Base-by-base conservation (phyloP, 2,888 invertebrate species). In the Drosophila siamana region DNA sequence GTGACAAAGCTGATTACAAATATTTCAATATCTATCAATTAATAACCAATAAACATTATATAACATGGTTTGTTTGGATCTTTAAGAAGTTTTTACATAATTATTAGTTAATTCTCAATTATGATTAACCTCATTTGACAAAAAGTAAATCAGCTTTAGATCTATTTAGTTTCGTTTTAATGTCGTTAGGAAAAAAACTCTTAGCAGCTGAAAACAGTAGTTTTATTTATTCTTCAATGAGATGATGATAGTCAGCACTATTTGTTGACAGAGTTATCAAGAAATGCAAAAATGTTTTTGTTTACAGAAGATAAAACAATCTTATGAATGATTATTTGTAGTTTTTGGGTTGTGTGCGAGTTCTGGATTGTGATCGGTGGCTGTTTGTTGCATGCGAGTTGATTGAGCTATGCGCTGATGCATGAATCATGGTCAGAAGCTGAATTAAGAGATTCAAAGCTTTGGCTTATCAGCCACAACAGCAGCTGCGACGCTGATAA, bases 401-500 rank as follows among this genome's bases (percentile, higher is more conserved):
- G 38, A n/a, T 54, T 4, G 41, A 24, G 36, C 51, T 41, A 16
- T 24, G 48, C 43, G 33, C 1, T 1, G 33, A 50, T 38, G 66
- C 47, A 71, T 77, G 68, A 68, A 55, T 82, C 80, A 74, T 33
- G 41, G 38, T 9, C 40, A 74, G 40, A 28, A 50, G 40, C 2
- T 46, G 30, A 40, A 62, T 11, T 11, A 11, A 30, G 30, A 30
- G 54, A 48, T 48, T 52, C 50, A 51, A 51, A 52, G 59, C 44
- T 71, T 33, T 15, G 3, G 33, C 28, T 71, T 72, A 74, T 74
- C 74, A 59, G 59, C 8, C 43, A 43, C 59, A n/a, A 26, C 46
- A 56, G 19, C 62, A 63, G 55, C 51, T 69, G 74, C 30, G 41
- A 44, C 50, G 36, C 36, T 74, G 74, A 74, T 74, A 74, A 74